A percentile compares a stretch with the other conserved stretches of the same genome.
Evolutionary conservation across 2,888 invertebrate genomes (phyloP).

Genomic region (Synanthedon andrenaeformis): DNA sequence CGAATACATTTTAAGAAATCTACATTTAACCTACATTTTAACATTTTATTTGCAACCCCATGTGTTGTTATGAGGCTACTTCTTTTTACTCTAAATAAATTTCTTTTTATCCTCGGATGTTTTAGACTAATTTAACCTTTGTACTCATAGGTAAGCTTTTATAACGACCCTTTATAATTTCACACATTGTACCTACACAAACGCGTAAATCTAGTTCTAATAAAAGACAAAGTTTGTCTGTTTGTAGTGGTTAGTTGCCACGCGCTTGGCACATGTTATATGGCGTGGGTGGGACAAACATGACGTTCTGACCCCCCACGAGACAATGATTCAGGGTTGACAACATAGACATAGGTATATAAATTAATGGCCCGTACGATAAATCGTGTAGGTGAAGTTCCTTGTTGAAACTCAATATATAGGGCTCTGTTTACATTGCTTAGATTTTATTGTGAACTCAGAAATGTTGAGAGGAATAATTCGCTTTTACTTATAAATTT

Average conservation of each 20-base stretch:
- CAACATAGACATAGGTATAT: background rate
- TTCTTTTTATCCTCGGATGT: too few species aligned
- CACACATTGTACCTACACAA: background rate
- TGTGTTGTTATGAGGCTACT: too few species aligned
- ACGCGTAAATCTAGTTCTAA: background rate
- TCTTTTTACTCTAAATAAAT: too few species aligned
- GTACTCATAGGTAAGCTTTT: too few species aligned
- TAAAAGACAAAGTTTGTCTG: background rate
- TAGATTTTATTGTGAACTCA: too few species aligned
- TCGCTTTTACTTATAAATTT: too few species aligned
- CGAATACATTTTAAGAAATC: too few species aligned
- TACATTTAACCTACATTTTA: too few species aligned
- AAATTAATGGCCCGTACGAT: background rate
- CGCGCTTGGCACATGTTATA: conserved; percentile 8
- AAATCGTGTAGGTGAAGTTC: background rate
- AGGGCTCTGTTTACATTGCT: background rate
- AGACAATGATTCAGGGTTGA: conserved; percentile 3
- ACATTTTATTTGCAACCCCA: too few species aligned
- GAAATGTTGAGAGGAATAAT: too few species aligned
- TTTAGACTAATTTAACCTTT: too few species aligned
- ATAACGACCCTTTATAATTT: too few species aligned
- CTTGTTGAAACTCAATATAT: background rate
- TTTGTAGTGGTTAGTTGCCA: conserved; percentile 4
- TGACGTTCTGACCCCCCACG: conserved; percentile 9
- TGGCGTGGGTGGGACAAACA: conserved; percentile 10